Conservation (phyloP, 2,113 vertebrate species). For the Phalacrocorax aristotelis region DNA sequence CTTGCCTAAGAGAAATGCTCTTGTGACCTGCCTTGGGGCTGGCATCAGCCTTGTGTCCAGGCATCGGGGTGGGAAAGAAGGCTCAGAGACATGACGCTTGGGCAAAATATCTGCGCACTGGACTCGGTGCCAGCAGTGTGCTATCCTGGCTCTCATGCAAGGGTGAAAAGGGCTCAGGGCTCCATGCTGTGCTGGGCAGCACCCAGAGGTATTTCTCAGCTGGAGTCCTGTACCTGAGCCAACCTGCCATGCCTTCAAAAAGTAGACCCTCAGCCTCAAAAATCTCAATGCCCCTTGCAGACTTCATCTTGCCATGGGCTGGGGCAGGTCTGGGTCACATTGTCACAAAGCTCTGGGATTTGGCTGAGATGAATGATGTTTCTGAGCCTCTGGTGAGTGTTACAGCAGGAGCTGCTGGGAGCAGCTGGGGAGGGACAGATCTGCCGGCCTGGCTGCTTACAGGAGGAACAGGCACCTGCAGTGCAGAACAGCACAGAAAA, state of each 20-base stretch:
- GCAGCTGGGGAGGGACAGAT: not conserved
- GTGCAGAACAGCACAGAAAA: not conserved
- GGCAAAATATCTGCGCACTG: not conserved
- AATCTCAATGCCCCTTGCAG: not conserved
- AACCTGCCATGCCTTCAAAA: not conserved
- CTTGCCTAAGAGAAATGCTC: not conserved
- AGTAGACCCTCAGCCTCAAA: not conserved
- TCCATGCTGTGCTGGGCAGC: not conserved
- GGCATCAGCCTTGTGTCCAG: not conserved
- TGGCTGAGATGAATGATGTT: not conserved
- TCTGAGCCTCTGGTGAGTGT: not conserved
- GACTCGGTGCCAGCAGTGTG: accelerated
- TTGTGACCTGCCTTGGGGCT: not conserved
- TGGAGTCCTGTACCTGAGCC: not conserved
- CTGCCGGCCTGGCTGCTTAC: not conserved
- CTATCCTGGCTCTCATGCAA: not conserved
- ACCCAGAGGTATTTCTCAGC: not conserved
- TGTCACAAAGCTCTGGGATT: not conserved
- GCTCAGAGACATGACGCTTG: not conserved
- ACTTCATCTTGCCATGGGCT: not conserved
- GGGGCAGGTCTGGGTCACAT: not conserved
- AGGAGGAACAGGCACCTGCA: not conserved
- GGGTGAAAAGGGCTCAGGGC: not conserved
- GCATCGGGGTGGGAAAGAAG: not conserved
- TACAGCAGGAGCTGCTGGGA: not conserved